Evolutionary conservation across 2,888 invertebrate genomes (phyloP).

Genomic region (Isotomurus palustris): DNA sequence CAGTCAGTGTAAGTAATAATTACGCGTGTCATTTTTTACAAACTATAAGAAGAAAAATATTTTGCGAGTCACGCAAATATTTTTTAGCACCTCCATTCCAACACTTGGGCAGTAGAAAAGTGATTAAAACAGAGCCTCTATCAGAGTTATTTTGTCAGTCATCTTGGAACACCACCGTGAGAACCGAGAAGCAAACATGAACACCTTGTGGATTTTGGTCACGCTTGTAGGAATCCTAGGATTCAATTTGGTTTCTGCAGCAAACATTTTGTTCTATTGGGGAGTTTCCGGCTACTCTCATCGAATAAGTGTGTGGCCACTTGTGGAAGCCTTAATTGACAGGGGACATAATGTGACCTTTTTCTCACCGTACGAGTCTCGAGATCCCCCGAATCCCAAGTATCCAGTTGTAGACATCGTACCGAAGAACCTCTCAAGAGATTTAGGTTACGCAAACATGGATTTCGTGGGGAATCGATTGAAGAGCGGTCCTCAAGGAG

Average conservation of each 20-base stretch:
- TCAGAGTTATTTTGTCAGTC: too few relatives aligned
- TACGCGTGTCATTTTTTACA: too few relatives aligned
- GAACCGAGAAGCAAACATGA: too few relatives aligned
- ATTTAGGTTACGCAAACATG: conserved; percentile 8
- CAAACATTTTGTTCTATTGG: conserved; percentile 35
- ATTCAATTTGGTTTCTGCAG: not conserved
- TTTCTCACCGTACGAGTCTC: conserved; percentile 26
- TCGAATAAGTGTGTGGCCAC: conserved; percentile 34
- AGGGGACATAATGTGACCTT: conserved; percentile 31
- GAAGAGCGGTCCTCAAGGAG: conserved; percentile 16
- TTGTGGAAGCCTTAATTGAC: conserved; percentile 23
- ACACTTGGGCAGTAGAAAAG: too few relatives aligned
- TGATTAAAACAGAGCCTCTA: too few relatives aligned
- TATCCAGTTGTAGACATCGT: conserved; percentile 22
- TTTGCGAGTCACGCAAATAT: too few relatives aligned
- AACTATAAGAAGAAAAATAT: too few relatives aligned
- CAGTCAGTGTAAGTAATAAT: too few relatives aligned
- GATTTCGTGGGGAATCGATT: conserved; percentile 24
- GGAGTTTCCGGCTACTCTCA: conserved; percentile 31
- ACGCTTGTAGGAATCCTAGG: too few relatives aligned
- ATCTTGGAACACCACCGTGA: too few relatives aligned
- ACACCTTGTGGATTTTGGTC: too few relatives aligned
- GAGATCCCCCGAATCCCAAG: not conserved
- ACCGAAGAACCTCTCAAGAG: conserved; percentile 11
- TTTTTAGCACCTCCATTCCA: too few relatives aligned